phyloP scores from a whole-genome alignment of 2,797 vertebrate genomes.

The Cossypha dichroa region DNA sequence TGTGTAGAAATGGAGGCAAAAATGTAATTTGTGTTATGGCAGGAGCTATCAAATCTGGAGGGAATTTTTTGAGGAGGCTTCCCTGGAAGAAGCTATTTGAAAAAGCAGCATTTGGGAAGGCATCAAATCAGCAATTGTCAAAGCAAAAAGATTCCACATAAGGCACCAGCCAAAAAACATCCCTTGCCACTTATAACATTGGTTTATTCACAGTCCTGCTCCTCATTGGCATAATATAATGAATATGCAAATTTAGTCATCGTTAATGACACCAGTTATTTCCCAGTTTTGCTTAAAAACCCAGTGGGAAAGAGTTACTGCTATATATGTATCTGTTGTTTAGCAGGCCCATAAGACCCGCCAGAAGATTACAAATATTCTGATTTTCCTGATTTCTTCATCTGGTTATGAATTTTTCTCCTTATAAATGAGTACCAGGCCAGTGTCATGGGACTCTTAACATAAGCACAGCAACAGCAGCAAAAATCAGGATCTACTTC shows the following conservation, averaged over 20 bases:
- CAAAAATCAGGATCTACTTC: slow-evolving; percentile 40
- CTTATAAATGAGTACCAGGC: neutral
- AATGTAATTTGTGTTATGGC: neutral
- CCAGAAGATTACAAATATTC: neutral
- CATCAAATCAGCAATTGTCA: slow-evolving; percentile 18
- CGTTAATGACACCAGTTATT: slow-evolving; percentile 30
- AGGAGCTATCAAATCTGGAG: neutral
- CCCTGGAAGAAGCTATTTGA: slow-evolving; percentile 16
- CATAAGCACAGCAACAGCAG: slow-evolving; percentile 34
- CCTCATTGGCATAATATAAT: slow-evolving; percentile 28
- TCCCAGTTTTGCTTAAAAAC: slow-evolving; percentile 33
- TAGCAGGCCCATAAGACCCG: neutral
- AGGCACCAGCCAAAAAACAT: slow-evolving; percentile 8
- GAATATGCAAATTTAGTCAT: slow-evolving; percentile 35
- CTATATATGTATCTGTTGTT: neutral
- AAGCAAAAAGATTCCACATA: neutral
- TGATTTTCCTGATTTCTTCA: slow-evolving; percentile 13
- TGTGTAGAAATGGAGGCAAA: neutral
- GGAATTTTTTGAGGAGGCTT: neutral
- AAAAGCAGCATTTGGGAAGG: neutral
- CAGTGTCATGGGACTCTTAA: slow-evolving; percentile 21
- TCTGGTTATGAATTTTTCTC: slow-evolving; percentile 5
- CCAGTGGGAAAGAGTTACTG: neutral
- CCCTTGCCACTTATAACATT: slow-evolving; percentile 36
- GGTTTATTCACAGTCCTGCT: slow-evolving; percentile 46